Conservation (phyloP, 2,797 vertebrate genomes). For the Epinephelus coioides region DNA sequence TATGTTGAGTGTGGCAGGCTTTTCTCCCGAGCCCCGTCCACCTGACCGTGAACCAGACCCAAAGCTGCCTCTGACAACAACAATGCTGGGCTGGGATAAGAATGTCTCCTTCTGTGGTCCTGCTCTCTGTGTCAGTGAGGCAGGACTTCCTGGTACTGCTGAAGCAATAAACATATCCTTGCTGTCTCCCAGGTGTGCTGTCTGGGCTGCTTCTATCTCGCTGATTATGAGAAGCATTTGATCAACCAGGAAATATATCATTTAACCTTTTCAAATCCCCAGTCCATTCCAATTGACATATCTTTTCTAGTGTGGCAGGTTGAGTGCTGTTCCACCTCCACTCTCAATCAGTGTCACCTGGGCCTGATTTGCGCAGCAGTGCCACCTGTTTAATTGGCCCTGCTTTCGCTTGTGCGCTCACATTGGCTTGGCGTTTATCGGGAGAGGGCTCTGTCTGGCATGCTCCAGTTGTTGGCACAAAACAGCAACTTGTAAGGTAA, state of each 20-base stretch:
- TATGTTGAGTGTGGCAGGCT: slow-evolving; percentile 42
- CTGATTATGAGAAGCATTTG: background rate
- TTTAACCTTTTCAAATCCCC: background rate
- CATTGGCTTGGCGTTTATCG: no score
- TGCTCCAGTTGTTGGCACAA: no score
- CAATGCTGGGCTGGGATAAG: slow-evolving; percentile 18
- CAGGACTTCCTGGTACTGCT: slow-evolving; percentile 41
- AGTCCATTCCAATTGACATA: no score
- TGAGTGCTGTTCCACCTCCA: no score
- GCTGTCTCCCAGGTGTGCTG: slow-evolving; percentile 9
- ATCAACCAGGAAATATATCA: slow-evolving; percentile 17
- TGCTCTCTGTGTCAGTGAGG: slow-evolving; percentile 7
- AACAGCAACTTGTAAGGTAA: no score
- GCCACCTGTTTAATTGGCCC: no score
- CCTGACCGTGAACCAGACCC: slow-evolving; percentile 53
- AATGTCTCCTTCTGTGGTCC: slow-evolving; percentile 14
- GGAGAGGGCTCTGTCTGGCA: no score
- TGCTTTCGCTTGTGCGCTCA: no score
- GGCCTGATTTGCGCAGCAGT: no score
- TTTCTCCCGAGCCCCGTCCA: slow-evolving; percentile 20
- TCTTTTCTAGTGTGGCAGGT: no score
- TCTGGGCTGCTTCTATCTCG: slow-evolving; percentile 20
- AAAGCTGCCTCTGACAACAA: slow-evolving; percentile 30
- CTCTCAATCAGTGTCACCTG: no score
- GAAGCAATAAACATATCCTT: slow-evolving; percentile 37